These are phyloP conservation scores for Chionodraco myersi DNA, from an alignment of 2,113 vertebrate species.

Conservation along the genomic window DNA sequence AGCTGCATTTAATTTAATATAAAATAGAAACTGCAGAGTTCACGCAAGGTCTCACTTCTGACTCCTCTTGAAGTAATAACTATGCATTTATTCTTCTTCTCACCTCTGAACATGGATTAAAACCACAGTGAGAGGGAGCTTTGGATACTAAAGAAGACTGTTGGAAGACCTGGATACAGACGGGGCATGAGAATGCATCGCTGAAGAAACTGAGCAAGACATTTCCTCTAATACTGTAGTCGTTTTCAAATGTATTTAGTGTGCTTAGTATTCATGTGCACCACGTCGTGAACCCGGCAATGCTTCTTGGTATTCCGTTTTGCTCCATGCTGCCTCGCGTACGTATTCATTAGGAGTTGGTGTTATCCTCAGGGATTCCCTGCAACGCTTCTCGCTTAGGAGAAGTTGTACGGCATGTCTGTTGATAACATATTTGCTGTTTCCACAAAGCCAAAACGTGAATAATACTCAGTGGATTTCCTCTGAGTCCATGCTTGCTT, in stretches of 20 bases:
- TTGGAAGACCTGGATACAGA: slow-evolving; percentile 33
- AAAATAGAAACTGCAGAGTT: slow-evolving; percentile 33
- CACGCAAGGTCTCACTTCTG: slow-evolving; percentile 39
- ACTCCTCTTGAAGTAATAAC: slow-evolving; percentile 49
- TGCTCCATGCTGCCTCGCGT: not conserved
- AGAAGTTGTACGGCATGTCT: not conserved
- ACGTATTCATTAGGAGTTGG: not conserved
- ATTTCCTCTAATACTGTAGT: slow-evolving; percentile 1
- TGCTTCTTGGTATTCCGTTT: not conserved
- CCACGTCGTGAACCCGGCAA: not conserved
- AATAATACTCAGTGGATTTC: not conserved
- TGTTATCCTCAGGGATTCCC: not conserved
- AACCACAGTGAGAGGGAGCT: slow-evolving; percentile 35
- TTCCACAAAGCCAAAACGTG: not conserved
- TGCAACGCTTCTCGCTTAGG: not conserved
- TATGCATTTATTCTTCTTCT: slow-evolving; percentile 60
- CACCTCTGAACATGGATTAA: slow-evolving; percentile 54
- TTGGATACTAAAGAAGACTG: slow-evolving; percentile 8
- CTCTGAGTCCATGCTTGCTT: not conserved
- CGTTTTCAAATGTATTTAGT: slow-evolving; percentile 9
- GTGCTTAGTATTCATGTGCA: not conserved
- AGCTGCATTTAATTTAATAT: slow-evolving; percentile 42
- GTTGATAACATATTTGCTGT: not conserved
- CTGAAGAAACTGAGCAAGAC: not conserved
- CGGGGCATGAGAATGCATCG: not conserved